These are phyloP conservation scores for Sarcophaga bullata DNA, from an alignment of 1,140 invertebrate genomes.

Conservation along the genomic window DNA sequence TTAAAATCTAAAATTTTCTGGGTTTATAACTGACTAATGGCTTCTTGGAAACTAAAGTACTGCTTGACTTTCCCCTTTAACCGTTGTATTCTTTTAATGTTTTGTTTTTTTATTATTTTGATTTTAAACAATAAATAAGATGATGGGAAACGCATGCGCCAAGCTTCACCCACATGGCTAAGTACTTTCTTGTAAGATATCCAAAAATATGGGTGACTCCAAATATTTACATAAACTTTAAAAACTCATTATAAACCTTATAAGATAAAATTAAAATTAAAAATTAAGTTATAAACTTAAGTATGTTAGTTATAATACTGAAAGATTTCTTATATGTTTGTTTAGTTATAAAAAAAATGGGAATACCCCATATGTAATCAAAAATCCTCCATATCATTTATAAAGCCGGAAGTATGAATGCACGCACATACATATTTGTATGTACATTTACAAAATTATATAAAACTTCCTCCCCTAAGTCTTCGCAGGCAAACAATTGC, in stretches of 20 bases:
- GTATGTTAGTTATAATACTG: no score
- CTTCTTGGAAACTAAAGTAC: constrained; percentile 9
- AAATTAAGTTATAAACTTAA: no score
- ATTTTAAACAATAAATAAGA: background rate
- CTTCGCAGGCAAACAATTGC: background rate
- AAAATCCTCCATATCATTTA: background rate
- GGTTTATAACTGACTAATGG: background rate
- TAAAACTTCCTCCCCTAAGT: constrained; percentile 1
- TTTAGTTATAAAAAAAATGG: background rate
- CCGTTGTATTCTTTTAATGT: background rate
- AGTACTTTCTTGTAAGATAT: background rate
- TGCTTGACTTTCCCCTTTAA: background rate
- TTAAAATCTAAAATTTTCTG: background rate
- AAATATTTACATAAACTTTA: background rate
- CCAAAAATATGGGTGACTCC: constrained; percentile 9
- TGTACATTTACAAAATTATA: background rate
- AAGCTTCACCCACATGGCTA: constrained; percentile 20
- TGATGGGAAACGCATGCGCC: constrained; percentile 27
- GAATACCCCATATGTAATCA: background rate
- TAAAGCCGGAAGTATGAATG: background rate
- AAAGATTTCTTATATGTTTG: no score
- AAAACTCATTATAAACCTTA: background rate
- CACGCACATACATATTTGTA: background rate
- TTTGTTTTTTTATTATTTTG: background rate
- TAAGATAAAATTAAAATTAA: no score